Percentiles rank a stretch among this genome's conserved stretches.
phyloP scores from a whole-genome alignment of 2,888 invertebrate species.

The Psylliodes chrysocephalus region DNA sequence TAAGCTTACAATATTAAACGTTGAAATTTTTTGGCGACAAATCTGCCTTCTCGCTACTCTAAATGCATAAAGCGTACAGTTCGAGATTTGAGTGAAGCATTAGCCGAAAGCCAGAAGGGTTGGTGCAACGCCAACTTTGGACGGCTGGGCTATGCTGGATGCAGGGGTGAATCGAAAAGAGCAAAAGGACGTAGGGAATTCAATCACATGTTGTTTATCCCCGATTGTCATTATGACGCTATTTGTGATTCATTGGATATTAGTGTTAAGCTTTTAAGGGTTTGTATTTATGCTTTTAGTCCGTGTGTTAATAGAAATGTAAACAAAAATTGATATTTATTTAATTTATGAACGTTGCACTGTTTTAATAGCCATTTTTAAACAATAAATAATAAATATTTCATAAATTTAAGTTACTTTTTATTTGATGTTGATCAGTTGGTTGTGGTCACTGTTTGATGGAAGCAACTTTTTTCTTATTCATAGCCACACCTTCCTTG shows the following conservation, averaged over 20 bases:
- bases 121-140: conserved; percentile 46
- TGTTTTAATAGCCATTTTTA: too few species aligned
- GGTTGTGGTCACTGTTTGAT: too few species aligned
- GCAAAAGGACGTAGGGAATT: conserved; percentile 49
- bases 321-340: too few species aligned
- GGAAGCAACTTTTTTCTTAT: too few species aligned
- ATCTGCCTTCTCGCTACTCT: conserved; percentile 17
- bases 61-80: conserved; percentile 21
- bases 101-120: conserved; percentile 49
- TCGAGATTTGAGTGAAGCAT: conserved; percentile 52
- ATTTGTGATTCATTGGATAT: conserved; percentile 59
- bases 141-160: too few species aligned
- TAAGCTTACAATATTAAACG: too few species aligned
- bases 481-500: too few species aligned
- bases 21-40: conserved; percentile 22
- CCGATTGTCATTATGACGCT: conserved; percentile 57
- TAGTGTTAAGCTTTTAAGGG: conserved; percentile 42
- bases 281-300: background rate
- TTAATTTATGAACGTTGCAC: too few species aligned
- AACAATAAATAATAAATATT: too few species aligned
- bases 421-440: too few species aligned
- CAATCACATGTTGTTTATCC: conserved; percentile 60
- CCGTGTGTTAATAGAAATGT: background rate
- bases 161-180: conserved; percentile 47
- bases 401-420: too few species aligned